Evolutionary conservation across 1,140 invertebrate species (phyloP).

Genomic region (Nixonia krombeini): DNA sequence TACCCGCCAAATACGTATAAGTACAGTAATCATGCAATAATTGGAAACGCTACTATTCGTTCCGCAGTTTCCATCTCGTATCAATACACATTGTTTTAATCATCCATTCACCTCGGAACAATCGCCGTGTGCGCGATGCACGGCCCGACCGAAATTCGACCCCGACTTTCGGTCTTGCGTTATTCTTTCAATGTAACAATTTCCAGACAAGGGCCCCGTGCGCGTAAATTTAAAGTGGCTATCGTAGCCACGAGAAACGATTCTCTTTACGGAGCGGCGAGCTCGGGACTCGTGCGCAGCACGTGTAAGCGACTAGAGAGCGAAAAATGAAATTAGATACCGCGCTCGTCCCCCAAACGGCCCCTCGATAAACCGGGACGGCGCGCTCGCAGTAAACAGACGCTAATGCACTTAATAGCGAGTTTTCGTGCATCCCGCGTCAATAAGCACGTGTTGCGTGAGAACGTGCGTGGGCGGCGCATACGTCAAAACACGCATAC

Average conservation of each 20-base stretch:
- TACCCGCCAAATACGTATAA: too few species aligned
- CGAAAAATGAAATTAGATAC: constrained; percentile 58
- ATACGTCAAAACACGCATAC: constrained; percentile 63
- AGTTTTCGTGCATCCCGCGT: constrained; percentile 56
- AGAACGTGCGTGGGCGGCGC: constrained; percentile 61
- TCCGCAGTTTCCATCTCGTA: too few species aligned
- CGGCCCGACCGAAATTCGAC: not conserved
- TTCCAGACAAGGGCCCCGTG: constrained; percentile 1
- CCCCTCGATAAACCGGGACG: constrained; percentile 11
- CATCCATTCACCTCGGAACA: not conserved
- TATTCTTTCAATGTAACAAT: constrained; percentile 12
- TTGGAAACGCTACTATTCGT: too few species aligned
- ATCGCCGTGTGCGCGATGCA: not conserved
- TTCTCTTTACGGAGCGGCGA: constrained; percentile 6
- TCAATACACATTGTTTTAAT: not conserved
- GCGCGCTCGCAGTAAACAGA: constrained; percentile 57
- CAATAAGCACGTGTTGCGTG: constrained; percentile 54
- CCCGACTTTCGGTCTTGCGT: not conserved
- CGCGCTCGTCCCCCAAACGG: constrained; percentile 20
- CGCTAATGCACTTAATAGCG: constrained; percentile 68
- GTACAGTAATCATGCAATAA: too few species aligned
- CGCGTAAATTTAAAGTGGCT: constrained; percentile 35
- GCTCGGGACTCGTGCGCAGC: constrained; percentile 23
- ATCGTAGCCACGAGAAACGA: constrained; percentile 18
- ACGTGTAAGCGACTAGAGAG: constrained; percentile 18